Evolutionary conservation across 2,797 vertebrate species (phyloP).

Genomic region (Hylomyscus alleni): DNA sequence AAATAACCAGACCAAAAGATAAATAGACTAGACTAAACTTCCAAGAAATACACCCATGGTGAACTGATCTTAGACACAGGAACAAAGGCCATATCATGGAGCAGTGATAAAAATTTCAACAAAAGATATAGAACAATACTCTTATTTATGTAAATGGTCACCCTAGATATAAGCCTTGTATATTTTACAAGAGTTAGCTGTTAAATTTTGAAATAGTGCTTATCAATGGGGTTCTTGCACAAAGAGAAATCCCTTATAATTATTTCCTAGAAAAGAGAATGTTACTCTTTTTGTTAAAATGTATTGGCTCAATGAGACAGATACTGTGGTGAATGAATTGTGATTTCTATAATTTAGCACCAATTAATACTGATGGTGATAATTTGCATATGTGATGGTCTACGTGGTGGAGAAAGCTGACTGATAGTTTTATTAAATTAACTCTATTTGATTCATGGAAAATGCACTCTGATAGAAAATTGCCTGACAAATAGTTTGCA

Average conservation of each 20-base stretch:
- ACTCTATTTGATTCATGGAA: conserved; percentile 50
- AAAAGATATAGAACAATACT: not conserved
- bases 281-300: not conserved
- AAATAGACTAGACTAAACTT: not conserved
- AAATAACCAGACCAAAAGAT: not conserved
- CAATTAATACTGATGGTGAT: conserved; percentile 27
- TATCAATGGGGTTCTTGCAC: not conserved
- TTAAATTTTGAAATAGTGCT: not conserved
- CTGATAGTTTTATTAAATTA: conserved; percentile 51
- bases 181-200: not conserved
- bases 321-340: conserved; percentile 28
- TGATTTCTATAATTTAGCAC: conserved; percentile 47
- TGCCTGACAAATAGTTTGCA: conserved; percentile 3
- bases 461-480: conserved; percentile 16
- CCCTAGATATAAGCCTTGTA: not conserved
- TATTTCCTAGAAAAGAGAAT: not conserved
- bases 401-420: conserved; percentile 43
- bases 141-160: not conserved
- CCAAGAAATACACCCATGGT: not conserved
- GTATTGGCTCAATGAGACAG: not conserved
- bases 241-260: conserved; percentile 28
- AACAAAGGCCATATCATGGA: not conserved
- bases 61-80: not conserved
- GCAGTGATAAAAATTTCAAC: not conserved
- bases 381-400: conserved; percentile 40